Conservation (phyloP, 1,140 invertebrate species). For the Drosophila athabasca region DNA sequence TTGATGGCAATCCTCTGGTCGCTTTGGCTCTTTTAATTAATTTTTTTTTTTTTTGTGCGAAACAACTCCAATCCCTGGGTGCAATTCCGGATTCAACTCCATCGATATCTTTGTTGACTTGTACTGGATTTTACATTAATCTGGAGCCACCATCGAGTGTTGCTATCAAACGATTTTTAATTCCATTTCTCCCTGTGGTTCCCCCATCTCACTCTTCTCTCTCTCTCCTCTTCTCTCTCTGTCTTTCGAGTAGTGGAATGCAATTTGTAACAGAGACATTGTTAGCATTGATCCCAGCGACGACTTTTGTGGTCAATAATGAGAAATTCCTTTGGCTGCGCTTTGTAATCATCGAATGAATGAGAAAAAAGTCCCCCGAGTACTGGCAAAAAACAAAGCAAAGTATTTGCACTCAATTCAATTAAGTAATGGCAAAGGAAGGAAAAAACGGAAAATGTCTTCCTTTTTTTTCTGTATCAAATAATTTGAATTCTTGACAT, state of each 20-base stretch:
- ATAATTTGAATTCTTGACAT: conserved; percentile 75
- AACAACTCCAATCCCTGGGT: conserved; percentile 2
- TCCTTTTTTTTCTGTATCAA: conserved; percentile 28
- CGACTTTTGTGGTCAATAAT: conserved; percentile 79
- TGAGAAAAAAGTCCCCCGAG: conserved; percentile 10
- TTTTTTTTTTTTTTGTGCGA: conserved; percentile 32
- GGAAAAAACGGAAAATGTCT: conserved; percentile 18
- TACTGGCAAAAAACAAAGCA: conserved; percentile 53
- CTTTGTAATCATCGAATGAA: conserved; percentile 50
- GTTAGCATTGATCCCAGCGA: conserved; percentile 57
- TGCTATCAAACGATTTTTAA: conserved; percentile 75
- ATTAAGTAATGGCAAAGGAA: conserved; percentile 68
- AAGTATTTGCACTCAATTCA: conserved; percentile 75
- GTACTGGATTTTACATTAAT: conserved; percentile 71
- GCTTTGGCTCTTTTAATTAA: conserved; percentile 71
- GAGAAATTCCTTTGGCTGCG: conserved; percentile 74
- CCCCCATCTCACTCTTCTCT: neutral
- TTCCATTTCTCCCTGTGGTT: conserved; percentile 53
- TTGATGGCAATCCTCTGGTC: conserved; percentile 39
- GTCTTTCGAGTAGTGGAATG: conserved; percentile 27
- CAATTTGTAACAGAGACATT: conserved; percentile 59
- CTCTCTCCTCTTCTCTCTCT: neutral
- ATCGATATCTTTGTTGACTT: conserved; percentile 32
- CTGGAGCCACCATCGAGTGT: conserved; percentile 48
- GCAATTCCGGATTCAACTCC: neutral